A percentile compares a stretch with the other conserved stretches of the same genome.
Conservation (phyloP, 2,888 invertebrate species). For the Caenorhabditis sp. region DNA sequence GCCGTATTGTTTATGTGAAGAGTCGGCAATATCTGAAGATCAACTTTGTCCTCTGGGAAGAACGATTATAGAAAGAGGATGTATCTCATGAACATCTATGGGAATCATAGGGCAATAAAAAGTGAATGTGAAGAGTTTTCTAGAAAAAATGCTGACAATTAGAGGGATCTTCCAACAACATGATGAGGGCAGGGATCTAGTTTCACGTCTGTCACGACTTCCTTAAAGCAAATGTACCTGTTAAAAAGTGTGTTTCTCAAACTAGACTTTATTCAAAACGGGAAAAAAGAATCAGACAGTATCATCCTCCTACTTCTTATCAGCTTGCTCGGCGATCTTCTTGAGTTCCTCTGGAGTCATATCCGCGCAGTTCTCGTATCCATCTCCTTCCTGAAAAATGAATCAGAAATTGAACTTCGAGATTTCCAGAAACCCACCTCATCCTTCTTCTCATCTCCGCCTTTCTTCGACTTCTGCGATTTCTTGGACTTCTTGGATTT, state of each 20-base stretch:
- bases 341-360: slow-evolving; percentile 54
- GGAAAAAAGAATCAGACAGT: neutral
- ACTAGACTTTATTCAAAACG: slow-evolving; percentile 1
- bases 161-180: too few relatives aligned
- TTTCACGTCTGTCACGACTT: neutral
- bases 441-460: slow-evolving; percentile 24
- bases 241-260: neutral
- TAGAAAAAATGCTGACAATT: too few relatives aligned
- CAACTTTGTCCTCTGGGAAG: too few relatives aligned
- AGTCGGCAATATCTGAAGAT: too few relatives aligned
- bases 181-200: too few relatives aligned
- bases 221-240: neutral
- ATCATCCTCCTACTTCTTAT: slow-evolving; percentile 24
- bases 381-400: slow-evolving; percentile 34
- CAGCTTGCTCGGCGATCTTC: slow-evolving; percentile 46
- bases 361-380: slow-evolving; percentile 53
- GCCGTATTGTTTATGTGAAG: too few relatives aligned
- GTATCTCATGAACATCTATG: too few relatives aligned
- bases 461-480: slow-evolving; percentile 36
- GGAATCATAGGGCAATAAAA: too few relatives aligned
- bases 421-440: neutral
- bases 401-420: neutral
- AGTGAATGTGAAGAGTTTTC: too few relatives aligned
- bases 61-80: too few relatives aligned
- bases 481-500: slow-evolving; percentile 29